Percentiles rank a stretch among this genome's conserved stretches.
Conservation (phyloP, 2,113 vertebrate species). For the Chaetodon trifascialis region DNA sequence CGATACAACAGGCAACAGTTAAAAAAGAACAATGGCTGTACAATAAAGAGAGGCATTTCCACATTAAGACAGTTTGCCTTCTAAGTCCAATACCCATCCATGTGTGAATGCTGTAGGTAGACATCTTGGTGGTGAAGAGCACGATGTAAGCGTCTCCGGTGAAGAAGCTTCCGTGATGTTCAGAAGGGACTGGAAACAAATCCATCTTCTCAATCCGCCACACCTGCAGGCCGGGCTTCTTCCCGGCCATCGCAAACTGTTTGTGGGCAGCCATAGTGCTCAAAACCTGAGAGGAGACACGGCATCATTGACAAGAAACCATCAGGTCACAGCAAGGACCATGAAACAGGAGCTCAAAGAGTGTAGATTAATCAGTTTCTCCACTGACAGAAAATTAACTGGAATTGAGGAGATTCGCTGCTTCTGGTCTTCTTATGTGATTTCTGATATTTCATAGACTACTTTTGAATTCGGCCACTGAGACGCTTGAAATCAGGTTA, state of each 20-base stretch:
- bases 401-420: no score
- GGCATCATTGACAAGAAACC: not conserved
- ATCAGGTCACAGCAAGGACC: not conserved
- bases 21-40: not conserved
- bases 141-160: slow-evolving; percentile 81
- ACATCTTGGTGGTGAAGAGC: slow-evolving; percentile 65
- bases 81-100: slow-evolving; percentile 78
- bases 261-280: slow-evolving; percentile 76
- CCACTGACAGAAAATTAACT: no score
- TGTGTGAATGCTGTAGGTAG: slow-evolving; percentile 72
- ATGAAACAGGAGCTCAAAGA: not conserved
- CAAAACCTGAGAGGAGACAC: slow-evolving; percentile 17
- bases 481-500: no score
- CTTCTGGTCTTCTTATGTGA: no score
- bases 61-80: not conserved
- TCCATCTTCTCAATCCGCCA: slow-evolving; percentile 85
- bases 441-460: no score
- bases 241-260: slow-evolving; percentile 79
- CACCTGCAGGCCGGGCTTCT: slow-evolving; percentile 81
- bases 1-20: not conserved
- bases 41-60: not conserved
- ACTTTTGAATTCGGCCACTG: not conserved
- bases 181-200: slow-evolving; percentile 65
- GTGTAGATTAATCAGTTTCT: no score
- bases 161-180: slow-evolving; percentile 78